A percentile compares a stretch with the other conserved stretches of the same genome.
These are phyloP conservation scores for Conistra vaccinii DNA, from an alignment of 2,888 invertebrate species.

Conservation along the genomic window DNA sequence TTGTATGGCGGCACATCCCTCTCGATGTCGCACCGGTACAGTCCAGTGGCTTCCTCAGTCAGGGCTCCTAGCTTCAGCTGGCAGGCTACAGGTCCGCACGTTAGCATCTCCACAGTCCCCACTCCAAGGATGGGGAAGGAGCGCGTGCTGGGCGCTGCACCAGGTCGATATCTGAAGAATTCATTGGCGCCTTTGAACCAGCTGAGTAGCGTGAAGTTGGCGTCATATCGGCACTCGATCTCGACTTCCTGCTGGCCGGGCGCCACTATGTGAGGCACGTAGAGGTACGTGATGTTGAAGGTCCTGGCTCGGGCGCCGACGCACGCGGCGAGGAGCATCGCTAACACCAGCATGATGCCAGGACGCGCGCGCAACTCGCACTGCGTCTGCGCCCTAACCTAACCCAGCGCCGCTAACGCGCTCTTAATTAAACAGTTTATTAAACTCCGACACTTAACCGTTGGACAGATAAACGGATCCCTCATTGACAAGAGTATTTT, in stretches of 20 bases:
- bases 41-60: conserved; percentile 83
- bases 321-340: conserved; percentile 68
- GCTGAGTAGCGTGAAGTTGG: conserved; percentile 86
- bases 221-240: conserved; percentile 85
- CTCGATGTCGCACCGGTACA: conserved; percentile 86
- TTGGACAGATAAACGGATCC: conserved; percentile 78
- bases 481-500: conserved; percentile 74
- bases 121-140: conserved; percentile 83
- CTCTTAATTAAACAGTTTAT: conserved; percentile 90
- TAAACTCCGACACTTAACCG: conserved; percentile 89
- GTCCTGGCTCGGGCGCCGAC: conserved; percentile 68
- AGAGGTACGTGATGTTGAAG: conserved; percentile 84
- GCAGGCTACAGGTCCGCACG: conserved; percentile 84
- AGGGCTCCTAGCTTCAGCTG: conserved; percentile 79
- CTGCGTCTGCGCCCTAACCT: conserved; percentile 78
- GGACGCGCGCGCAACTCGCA: conserved; percentile 81
- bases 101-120: conserved; percentile 80
- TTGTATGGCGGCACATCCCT: conserved; percentile 82
- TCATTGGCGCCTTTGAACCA: conserved; percentile 86
- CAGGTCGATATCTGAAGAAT: conserved; percentile 86
- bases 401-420: conserved; percentile 78
- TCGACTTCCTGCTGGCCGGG: conserved; percentile 75
- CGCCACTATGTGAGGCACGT: conserved; percentile 79
- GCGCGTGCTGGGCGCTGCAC: conserved; percentile 80
- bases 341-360: conserved; percentile 81